Percentiles rank a stretch among this genome's conserved stretches.
Conservation (phyloP, 2,113 vertebrate species). For the Rafetus swinhoei region DNA sequence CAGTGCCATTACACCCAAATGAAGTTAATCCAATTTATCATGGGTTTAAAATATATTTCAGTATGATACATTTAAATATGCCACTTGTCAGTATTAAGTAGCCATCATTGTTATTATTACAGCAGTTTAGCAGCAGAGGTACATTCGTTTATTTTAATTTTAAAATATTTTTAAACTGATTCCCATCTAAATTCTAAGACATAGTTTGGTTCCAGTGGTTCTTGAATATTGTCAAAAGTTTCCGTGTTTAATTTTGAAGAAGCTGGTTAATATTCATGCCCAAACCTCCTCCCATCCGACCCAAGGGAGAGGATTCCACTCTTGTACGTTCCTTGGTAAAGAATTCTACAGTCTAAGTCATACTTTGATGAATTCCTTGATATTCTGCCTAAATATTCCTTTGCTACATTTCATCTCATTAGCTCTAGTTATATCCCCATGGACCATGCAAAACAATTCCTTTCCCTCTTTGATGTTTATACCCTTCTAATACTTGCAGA, state of each 20-base stretch:
- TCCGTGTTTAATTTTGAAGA: not conserved
- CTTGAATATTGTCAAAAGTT: not conserved
- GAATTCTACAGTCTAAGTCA: conserved; percentile 32
- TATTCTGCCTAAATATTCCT: not conserved
- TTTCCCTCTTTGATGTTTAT: conserved; percentile 37
- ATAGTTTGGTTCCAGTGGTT: rapidly evolving
- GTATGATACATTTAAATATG: not conserved
- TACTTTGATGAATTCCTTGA: conserved; percentile 7
- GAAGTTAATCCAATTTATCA: not conserved
- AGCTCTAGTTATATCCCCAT: conserved; percentile 10
- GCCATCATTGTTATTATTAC: rapidly evolving
- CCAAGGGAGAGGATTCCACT: not conserved
- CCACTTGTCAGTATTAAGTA: not conserved
- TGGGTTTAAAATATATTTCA: not conserved
- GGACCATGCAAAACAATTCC: conserved; percentile 31
- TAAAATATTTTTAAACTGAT: not conserved
- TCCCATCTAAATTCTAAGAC: not conserved
- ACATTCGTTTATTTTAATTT: not conserved
- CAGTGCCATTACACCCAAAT: not conserved
- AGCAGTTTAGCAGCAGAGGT: not conserved
- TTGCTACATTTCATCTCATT: conserved; percentile 50
- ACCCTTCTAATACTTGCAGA: conserved; percentile 14
- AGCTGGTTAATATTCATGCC: not conserved
- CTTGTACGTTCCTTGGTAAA: conserved; percentile 24
- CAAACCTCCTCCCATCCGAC: not conserved